Evolutionary conservation across 2,113 vertebrate genomes (phyloP).

Genomic region (Muntiacus muntjak): DNA sequence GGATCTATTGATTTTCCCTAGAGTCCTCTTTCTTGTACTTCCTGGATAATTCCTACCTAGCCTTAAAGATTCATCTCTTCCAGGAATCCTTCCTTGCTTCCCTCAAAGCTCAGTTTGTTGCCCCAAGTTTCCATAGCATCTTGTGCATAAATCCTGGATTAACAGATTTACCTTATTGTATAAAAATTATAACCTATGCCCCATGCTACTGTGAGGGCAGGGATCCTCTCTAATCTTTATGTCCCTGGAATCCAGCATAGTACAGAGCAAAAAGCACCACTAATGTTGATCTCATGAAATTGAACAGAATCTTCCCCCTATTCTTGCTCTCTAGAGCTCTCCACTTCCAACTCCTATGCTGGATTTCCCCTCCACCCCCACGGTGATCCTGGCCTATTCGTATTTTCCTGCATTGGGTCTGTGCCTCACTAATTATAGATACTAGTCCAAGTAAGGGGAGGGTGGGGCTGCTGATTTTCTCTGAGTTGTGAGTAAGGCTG

Average conservation of each 20-base stretch:
- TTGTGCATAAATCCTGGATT: not conserved
- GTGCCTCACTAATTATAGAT: not conserved
- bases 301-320: not conserved
- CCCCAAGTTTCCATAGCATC: not conserved
- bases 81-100: not conserved
- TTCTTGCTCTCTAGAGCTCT: not conserved
- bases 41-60: not conserved
- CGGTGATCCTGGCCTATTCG: not conserved
- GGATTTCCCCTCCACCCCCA: not conserved
- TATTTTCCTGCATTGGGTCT: not conserved
- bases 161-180: not conserved
- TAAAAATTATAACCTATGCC: not conserved
- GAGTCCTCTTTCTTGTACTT: not conserved
- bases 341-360: not conserved
- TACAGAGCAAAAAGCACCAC: not conserved
- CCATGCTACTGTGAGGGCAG: not conserved
- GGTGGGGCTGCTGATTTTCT: too few relatives aligned
- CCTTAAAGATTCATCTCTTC: not conserved
- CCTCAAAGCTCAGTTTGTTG: not conserved
- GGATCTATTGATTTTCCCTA: too few relatives aligned
- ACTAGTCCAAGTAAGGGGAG: not conserved
- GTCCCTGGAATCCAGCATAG: not conserved
- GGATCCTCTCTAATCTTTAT: not conserved
- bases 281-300: not conserved
- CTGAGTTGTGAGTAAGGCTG: too few relatives aligned